phyloP scores from a whole-genome alignment of 2,888 invertebrate species.

The Andrena marginata region DNA sequence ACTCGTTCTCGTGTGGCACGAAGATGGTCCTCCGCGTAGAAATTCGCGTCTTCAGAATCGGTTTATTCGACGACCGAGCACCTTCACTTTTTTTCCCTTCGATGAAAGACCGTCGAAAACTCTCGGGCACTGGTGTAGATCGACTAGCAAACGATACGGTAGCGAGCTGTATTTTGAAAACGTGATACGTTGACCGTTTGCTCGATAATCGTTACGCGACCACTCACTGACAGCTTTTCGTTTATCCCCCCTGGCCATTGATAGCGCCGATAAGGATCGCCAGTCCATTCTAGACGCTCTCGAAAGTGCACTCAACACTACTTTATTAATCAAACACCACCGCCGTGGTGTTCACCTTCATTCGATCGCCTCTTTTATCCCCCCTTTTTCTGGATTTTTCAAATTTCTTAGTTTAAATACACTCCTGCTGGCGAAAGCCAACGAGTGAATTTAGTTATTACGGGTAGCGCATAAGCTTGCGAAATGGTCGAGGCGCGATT shows the following conservation, averaged over 20 bases:
- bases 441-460: too few relatives aligned
- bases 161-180: slow-evolving; percentile 48
- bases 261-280: slow-evolving; percentile 73
- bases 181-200: slow-evolving; percentile 30
- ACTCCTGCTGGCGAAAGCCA: too few relatives aligned
- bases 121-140: background rate
- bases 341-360: background rate
- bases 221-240: slow-evolving; percentile 56
- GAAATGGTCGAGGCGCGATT: background rate
- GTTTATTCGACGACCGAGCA: background rate
- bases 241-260: slow-evolving; percentile 60
- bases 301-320: slow-evolving; percentile 65
- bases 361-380: background rate
- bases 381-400: background rate
- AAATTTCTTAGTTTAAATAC: too few relatives aligned
- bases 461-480: background rate
- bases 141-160: background rate
- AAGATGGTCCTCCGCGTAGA: background rate
- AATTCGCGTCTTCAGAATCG: background rate
- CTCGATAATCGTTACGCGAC: slow-evolving; percentile 60
- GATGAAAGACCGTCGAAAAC: background rate
- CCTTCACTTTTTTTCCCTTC: background rate
- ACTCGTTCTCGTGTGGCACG: background rate
- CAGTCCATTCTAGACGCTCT: slow-evolving; percentile 56
- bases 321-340: slow-evolving; percentile 69